Conservation (phyloP, 2,888 invertebrate genomes). For the Cabera pusaria region DNA sequence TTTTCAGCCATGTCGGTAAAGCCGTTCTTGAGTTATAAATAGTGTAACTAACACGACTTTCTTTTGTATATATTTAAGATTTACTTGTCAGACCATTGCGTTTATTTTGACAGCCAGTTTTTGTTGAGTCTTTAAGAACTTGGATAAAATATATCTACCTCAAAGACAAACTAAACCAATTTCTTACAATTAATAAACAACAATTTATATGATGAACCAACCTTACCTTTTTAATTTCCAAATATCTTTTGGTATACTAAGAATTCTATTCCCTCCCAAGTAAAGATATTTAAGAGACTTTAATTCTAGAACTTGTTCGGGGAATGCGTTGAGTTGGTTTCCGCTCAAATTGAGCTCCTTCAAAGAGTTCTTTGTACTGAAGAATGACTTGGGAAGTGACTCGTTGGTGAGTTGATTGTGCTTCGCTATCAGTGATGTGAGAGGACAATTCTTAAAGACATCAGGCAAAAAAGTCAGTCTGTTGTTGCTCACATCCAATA, state of each 20-base stretch:
- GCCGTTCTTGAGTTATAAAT: no score
- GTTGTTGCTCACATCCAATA: slow-evolving; percentile 95
- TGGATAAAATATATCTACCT: no score
- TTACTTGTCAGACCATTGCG: no score
- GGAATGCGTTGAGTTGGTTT: slow-evolving; percentile 92
- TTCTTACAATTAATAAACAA: no score
- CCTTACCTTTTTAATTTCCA: slow-evolving; percentile 75
- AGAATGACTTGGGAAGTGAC: slow-evolving; percentile 94
- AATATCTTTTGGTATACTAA: slow-evolving; percentile 91
- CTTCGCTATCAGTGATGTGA: slow-evolving; percentile 92
- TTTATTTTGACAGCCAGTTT: no score
- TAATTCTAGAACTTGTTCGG: slow-evolving; percentile 93
- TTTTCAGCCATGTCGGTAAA: no score
- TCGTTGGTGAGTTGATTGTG: slow-evolving; percentile 93
- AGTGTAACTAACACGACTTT: no score
- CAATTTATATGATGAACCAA: no score
- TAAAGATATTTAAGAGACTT: slow-evolving; percentile 91
- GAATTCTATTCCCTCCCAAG: slow-evolving; percentile 94
- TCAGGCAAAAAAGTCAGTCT: slow-evolving; percentile 90
- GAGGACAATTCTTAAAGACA: slow-evolving; percentile 88
- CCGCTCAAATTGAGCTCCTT: slow-evolving; percentile 97
- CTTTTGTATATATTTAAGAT: no score
- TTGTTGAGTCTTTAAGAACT: no score
- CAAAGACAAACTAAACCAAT: no score
- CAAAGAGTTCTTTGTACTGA: slow-evolving; percentile 83